These are phyloP conservation scores for Lepidocyrtoides sp. DNA, from an alignment of 2,888 invertebrate species.

Conservation along the genomic window DNA sequence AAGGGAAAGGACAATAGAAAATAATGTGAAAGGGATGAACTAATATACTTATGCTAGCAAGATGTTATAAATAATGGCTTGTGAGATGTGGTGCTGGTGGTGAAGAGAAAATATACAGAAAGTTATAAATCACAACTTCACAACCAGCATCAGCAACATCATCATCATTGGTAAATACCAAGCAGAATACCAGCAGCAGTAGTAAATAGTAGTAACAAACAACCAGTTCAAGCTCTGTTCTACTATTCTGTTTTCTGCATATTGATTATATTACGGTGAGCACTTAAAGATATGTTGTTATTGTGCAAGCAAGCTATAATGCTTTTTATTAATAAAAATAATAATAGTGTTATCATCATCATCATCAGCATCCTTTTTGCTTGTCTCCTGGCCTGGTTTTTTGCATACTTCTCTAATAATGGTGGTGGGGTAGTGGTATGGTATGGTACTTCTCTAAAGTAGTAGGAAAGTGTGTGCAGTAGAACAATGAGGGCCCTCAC, in stretches of 20 bases:
- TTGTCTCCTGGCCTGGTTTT: slow-evolving; percentile 16
- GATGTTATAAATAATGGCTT: background rate
- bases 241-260: too few relatives aligned
- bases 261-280: too few relatives aligned
- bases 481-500: slow-evolving; percentile 33
- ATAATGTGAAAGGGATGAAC: slow-evolving; percentile 4
- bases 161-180: background rate
- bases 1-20: slow-evolving; percentile 7
- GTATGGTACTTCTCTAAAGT: background rate
- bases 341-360: background rate
- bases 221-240: too few relatives aligned
- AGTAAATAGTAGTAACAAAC: background rate
- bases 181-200: background rate
- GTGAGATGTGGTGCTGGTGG: background rate
- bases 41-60: background rate
- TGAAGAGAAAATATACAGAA: slow-evolving; percentile 29
- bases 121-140: slow-evolving; percentile 58
- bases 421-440: background rate
- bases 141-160: background rate
- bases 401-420: background rate
- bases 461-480: background rate
- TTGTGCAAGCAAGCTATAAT: too few relatives aligned
- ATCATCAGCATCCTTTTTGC: background rate
- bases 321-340: too few relatives aligned
- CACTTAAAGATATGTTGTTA: too few relatives aligned